A percentile compares a stretch with the other conserved stretches of the same genome.
These are phyloP conservation scores for Julus scanicus DNA, from an alignment of 2,888 invertebrate genomes.

Conservation along the genomic window DNA sequence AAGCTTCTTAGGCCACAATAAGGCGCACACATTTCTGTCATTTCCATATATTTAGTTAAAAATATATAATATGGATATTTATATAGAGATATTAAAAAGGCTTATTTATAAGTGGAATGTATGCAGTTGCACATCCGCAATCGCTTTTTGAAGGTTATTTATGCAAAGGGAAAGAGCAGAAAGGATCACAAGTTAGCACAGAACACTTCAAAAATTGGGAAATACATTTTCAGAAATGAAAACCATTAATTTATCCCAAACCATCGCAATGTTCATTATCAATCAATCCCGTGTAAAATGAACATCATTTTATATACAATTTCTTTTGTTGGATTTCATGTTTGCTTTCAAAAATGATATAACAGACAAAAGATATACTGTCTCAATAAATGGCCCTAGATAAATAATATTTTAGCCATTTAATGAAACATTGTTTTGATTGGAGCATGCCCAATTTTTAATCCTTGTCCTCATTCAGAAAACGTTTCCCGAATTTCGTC, in stretches of 20 bases:
- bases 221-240: not conserved
- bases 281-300: too few relatives aligned
- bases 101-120: constrained; percentile 36
- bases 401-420: too few relatives aligned
- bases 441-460: too few relatives aligned
- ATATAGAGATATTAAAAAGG: constrained; percentile 39
- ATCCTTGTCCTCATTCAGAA: not conserved
- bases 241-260: not conserved
- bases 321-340: too few relatives aligned
- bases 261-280: too few relatives aligned
- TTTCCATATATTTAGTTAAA: constrained; percentile 35
- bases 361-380: too few relatives aligned
- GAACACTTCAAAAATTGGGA: not conserved
- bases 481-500: not conserved
- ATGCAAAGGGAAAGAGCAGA: not conserved
- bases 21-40: not conserved
- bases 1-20: not conserved
- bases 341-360: too few relatives aligned
- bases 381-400: too few relatives aligned
- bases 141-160: not conserved
- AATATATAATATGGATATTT: constrained; percentile 14
- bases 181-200: not conserved
- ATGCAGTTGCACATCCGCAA: not conserved
- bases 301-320: too few relatives aligned
- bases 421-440: too few relatives aligned